Conservation (phyloP, 2,888 invertebrate species). For the Mellilla xanthometata region DNA sequence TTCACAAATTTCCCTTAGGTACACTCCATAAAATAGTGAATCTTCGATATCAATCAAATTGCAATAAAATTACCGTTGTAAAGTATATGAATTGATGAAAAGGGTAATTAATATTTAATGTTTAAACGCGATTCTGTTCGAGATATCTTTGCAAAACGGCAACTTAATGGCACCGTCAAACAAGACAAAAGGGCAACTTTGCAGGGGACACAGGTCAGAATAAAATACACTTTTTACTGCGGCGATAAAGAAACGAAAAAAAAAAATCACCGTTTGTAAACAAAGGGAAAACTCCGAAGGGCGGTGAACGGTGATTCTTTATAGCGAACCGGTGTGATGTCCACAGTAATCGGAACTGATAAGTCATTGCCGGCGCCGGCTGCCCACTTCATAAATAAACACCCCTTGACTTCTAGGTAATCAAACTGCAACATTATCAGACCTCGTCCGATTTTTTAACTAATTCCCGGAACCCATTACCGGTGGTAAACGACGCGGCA, state of each 20-base stretch:
- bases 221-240: slow-evolving; percentile 6
- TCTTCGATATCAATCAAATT: too few relatives aligned
- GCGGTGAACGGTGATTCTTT: slow-evolving; percentile 35
- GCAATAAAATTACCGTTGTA: too few relatives aligned
- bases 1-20: too few relatives aligned
- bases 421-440: slow-evolving; percentile 46
- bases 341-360: slow-evolving; percentile 58
- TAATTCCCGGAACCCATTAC: slow-evolving; percentile 44
- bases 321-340: slow-evolving; percentile 41
- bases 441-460: slow-evolving; percentile 35
- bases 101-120: too few relatives aligned
- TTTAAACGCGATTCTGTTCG: neutral
- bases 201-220: neutral
- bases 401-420: slow-evolving; percentile 48
- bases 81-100: too few relatives aligned
- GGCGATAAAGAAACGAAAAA: slow-evolving; percentile 23
- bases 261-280: slow-evolving; percentile 30
- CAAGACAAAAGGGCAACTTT: slow-evolving; percentile 1
- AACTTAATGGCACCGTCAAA: slow-evolving; percentile 1
- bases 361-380: slow-evolving; percentile 44
- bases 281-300: slow-evolving; percentile 31
- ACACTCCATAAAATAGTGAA: too few relatives aligned
- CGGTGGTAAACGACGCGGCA: slow-evolving; percentile 25
- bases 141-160: neutral
- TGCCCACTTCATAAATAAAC: slow-evolving; percentile 50